Evolutionary conservation across 1,140 invertebrate species (phyloP).

Genomic region (Temnothorax curvispinosus): DNA sequence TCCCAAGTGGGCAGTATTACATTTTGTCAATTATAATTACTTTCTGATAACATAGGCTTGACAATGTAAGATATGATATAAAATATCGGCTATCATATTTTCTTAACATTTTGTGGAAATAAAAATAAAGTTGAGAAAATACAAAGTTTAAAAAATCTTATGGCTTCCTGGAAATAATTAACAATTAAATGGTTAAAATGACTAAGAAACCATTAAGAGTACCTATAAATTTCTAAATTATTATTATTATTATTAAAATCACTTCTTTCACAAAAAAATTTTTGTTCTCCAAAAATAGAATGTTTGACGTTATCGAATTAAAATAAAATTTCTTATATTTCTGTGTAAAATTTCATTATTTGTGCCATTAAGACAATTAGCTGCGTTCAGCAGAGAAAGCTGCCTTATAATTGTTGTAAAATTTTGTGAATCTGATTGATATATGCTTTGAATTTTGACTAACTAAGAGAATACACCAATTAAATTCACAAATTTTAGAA

Average conservation of each 20-base stretch:
- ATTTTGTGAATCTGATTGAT: too few relatives aligned
- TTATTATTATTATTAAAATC: neutral
- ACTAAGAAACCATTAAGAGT: neutral
- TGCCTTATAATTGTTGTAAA: too few relatives aligned
- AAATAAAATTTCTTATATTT: neutral
- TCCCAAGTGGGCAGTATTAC: constrained; percentile 9
- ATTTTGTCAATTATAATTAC: neutral
- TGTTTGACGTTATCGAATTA: neutral
- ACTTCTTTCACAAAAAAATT: neutral
- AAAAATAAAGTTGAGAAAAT: neutral
- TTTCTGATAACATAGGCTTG: neutral
- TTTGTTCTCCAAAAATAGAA: neutral
- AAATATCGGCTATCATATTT: neutral
- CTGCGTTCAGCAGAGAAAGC: too few relatives aligned
- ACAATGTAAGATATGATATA: neutral
- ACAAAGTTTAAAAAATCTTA: neutral
- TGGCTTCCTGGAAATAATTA: neutral
- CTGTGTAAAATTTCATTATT: neutral
- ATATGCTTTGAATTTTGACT: too few relatives aligned
- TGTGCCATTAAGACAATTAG: neutral
- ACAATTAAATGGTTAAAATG: neutral
- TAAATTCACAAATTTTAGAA: too few relatives aligned
- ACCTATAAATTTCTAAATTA: too few relatives aligned
- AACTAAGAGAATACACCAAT: too few relatives aligned
- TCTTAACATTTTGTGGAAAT: neutral